Conservation (phyloP, 2,797 vertebrate genomes). For the Gymnocypris eckloni region DNA sequence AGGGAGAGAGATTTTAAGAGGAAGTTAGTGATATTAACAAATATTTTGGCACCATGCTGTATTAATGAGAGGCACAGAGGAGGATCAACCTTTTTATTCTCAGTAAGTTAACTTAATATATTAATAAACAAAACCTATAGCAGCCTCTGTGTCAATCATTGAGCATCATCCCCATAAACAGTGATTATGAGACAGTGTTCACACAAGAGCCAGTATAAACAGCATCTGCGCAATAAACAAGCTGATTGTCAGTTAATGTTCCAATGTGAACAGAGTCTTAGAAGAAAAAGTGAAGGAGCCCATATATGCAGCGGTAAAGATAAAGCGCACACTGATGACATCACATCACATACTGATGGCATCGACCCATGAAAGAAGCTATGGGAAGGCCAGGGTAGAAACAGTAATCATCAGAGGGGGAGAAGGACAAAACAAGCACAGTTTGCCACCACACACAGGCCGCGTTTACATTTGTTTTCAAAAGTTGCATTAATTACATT, state of each 20-base stretch:
- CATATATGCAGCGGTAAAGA: constrained; percentile 59
- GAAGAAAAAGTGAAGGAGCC: constrained; percentile 38
- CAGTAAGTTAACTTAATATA: constrained; percentile 3
- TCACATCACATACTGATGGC: constrained; percentile 64
- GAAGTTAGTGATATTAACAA: constrained; percentile 45
- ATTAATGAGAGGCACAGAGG: constrained; percentile 59
- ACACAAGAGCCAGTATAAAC: constrained; percentile 55
- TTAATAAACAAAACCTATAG: neutral
- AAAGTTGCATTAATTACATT: neutral
- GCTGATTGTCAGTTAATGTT: constrained; percentile 60
- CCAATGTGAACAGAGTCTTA: constrained; percentile 62
- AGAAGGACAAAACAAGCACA: constrained; percentile 41
- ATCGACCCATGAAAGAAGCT: constrained; percentile 64
- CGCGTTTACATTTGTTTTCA: constrained; percentile 15
- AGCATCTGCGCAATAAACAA: constrained; percentile 36
- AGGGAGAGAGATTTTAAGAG: constrained; percentile 54
- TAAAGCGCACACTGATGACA: constrained; percentile 60
- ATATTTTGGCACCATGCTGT: constrained; percentile 29
- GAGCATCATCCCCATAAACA: constrained; percentile 46
- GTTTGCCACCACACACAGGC: constrained; percentile 23
- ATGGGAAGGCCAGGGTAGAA: constrained; percentile 48
- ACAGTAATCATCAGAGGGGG: constrained; percentile 52
- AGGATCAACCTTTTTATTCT: constrained; percentile 6
- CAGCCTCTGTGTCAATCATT: constrained; percentile 70
- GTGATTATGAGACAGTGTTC: constrained; percentile 56